Percentiles rank a stretch among this genome's conserved stretches.
These are phyloP conservation scores for Lutraria lutraria DNA, from an alignment of 2,888 invertebrate species.

Conservation along the genomic window DNA sequence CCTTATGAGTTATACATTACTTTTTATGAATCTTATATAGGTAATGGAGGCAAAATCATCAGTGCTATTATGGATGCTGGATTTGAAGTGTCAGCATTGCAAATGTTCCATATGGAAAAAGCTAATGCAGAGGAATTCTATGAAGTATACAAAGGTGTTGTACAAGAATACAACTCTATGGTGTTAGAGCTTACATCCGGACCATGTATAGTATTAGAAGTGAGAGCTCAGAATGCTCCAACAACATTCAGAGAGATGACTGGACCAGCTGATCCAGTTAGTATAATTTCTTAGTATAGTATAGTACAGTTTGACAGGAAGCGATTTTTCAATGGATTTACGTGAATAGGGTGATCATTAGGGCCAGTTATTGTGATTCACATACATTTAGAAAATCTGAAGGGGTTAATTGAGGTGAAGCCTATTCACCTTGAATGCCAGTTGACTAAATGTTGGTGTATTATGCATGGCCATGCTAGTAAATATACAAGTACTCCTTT, in stretches of 20 bases:
- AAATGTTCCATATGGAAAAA: conserved; percentile 91
- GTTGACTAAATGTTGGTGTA: no score
- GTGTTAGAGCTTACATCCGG: conserved; percentile 94
- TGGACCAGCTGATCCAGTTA: conserved; percentile 96
- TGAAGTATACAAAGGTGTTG: conserved; percentile 95
- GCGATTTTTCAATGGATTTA: background rate
- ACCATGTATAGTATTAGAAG: conserved; percentile 94
- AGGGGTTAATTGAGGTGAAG: no score
- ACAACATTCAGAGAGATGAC: conserved; percentile 92
- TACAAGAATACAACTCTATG: conserved; percentile 89
- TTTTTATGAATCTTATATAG: conserved; percentile 72
- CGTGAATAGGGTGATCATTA: no score
- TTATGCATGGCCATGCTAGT: no score
- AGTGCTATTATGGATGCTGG: conserved; percentile 92
- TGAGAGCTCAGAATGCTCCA: conserved; percentile 88
- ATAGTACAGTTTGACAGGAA: background rate
- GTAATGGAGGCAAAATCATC: conserved; percentile 90
- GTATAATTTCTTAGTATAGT: conserved; percentile 88
- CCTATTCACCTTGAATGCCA: no score
- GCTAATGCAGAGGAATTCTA: conserved; percentile 96
- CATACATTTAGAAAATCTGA: no score
- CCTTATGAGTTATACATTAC: background rate
- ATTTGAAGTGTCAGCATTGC: conserved; percentile 93
- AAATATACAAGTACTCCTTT: no score
- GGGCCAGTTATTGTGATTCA: no score